Base-by-base conservation (phyloP, 2,113 vertebrate genomes). In the Xenopus borealis region DNA sequence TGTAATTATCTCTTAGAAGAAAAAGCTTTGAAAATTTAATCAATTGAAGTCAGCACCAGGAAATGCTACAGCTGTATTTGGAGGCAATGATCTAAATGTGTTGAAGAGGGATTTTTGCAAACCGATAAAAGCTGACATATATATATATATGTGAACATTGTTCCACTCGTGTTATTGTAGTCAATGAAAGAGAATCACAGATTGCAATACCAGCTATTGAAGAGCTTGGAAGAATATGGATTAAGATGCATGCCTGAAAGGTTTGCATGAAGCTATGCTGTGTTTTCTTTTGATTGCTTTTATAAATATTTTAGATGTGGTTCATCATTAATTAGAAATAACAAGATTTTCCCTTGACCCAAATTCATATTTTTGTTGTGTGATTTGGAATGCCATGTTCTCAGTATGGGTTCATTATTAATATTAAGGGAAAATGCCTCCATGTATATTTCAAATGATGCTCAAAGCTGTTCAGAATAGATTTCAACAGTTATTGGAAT, bases 1-100 rank as follows among this genome's bases (percentile, higher is more conserved):
- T 47, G 18, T 30, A 74, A 74, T 74, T 74, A 74, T 66, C 64
- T 67, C 72, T 61, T 13, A 33, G 44, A 74, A 74, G 53, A 46
- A 67, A 27, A 74, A 45, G 63, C 63, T 66, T 73, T 27, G 53
- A 66, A 73, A 73, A 67, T 67, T 18, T 59, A 67, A 66, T 74
- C 63, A 74, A 74, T 74, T 40, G 20, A 61, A 67, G 72, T 67
- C 66, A 74, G 52, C 14, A 47, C 58, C 64, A 74, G 55, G 64
- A 74, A 67, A 74, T 59, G 19, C 14, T 67, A 46, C 14, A 47
- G 55, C 53, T 57, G 67, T 67, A 46, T 67, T 66, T 59, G 40
- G 44, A 67, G 16, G 19, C 19, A 46, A 4, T 33, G 10, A 65
- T 17, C 63, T n/a, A n/a, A 45, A 19, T 20, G 12, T 27, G 18